These are phyloP conservation scores for Bombus breviceps DNA, from an alignment of 1,140 invertebrate genomes.

Conservation along the genomic window DNA sequence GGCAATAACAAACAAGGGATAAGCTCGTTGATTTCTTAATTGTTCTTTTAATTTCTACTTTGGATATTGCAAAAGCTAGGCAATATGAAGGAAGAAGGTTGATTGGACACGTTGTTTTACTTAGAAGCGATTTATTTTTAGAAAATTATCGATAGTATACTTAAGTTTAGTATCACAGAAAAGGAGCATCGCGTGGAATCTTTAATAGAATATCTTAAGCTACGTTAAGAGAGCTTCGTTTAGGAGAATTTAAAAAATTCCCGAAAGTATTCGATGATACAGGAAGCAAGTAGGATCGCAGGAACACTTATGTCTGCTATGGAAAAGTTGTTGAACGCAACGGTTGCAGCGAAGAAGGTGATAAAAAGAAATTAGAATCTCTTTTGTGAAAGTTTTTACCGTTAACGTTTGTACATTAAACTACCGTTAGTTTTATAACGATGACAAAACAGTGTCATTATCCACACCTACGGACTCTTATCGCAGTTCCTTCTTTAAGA, in stretches of 20 bases:
- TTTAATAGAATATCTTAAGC: neutral
- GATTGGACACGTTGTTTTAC: no score
- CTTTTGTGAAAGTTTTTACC: conserved; percentile 1
- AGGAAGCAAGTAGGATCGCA: neutral
- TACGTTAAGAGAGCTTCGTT: neutral
- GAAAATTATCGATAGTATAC: no score
- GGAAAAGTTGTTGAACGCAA: neutral
- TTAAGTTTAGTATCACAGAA: no score
- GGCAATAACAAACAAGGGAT: neutral
- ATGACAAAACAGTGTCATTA: conserved; percentile 4
- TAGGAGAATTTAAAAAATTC: neutral
- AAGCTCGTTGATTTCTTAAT: neutral
- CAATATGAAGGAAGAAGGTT: no score
- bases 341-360: neutral
- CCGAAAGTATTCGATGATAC: neutral
- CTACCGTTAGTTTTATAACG: neutral
- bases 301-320: neutral
- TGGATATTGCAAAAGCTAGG: no score
- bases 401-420: neutral
- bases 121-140: no score
- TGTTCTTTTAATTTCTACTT: neutral
- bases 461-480: neutral
- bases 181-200: no score
- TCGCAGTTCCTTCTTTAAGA: neutral
- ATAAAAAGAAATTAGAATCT: conserved; percentile 16